Conservation (phyloP, 2,113 vertebrate species). For the Myanophis thanlyinensis region DNA sequence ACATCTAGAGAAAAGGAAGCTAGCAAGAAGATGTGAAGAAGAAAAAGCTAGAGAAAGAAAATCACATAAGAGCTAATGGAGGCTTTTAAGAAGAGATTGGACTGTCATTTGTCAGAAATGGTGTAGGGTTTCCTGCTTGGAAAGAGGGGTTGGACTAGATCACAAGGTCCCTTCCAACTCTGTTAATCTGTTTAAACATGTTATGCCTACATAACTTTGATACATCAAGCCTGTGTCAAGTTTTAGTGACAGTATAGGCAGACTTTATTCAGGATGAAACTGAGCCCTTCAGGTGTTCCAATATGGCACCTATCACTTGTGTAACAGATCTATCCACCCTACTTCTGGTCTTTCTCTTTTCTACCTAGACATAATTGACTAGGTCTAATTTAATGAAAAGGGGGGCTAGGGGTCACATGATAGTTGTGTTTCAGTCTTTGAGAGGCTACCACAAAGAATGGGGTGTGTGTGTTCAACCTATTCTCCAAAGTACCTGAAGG, state of each 20-base stretch:
- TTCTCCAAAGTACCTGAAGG: too few relatives aligned
- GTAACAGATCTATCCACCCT: background rate
- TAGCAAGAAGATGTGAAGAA: background rate
- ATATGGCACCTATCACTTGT: background rate
- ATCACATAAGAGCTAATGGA: background rate
- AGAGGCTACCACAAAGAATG: too few relatives aligned
- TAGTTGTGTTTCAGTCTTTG: too few relatives aligned
- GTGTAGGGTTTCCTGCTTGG: too few relatives aligned
- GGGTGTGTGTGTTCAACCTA: too few relatives aligned
- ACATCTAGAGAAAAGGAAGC: constrained; percentile 74
- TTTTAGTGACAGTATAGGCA: background rate
- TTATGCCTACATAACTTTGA: background rate
- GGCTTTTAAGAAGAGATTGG: too few relatives aligned
- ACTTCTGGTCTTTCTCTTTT: background rate
- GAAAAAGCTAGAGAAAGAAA: background rate
- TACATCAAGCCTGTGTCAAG: background rate
- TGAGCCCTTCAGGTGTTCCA: background rate
- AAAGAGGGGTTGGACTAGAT: too few relatives aligned
- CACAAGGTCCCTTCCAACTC: too few relatives aligned
- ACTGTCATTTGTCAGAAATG: too few relatives aligned
- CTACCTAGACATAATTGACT: background rate
- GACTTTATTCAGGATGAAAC: background rate
- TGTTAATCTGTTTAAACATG: too few relatives aligned
- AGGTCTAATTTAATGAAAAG: background rate
- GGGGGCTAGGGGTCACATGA: too few relatives aligned